Evolutionary conservation across 1,140 invertebrate genomes (phyloP).

Genomic region (Drosophila tsacasi): DNA sequence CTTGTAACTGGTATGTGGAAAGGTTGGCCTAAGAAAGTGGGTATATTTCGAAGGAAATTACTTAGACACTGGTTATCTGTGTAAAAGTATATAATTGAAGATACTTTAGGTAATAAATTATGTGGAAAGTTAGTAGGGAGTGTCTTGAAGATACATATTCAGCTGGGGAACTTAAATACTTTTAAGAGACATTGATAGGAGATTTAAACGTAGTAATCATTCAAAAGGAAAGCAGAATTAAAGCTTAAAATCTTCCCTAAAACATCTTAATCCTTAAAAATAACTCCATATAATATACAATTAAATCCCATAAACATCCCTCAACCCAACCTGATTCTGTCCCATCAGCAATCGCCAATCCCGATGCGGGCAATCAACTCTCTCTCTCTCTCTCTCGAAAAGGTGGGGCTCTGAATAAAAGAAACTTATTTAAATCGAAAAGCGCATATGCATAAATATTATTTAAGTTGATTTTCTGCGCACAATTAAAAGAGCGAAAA

Average conservation of each 20-base stretch:
- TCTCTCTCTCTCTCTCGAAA: neutral
- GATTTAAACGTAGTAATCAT: too few relatives aligned
- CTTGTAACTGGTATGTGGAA: constrained; percentile 11
- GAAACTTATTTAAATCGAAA: constrained; percentile 79
- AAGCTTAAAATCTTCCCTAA: neutral
- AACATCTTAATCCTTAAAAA: neutral
- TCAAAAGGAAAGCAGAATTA: neutral
- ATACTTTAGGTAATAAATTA: constrained; percentile 7
- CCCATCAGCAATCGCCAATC: neutral
- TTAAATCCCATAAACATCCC: neutral
- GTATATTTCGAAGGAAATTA: neutral
- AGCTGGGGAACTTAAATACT: neutral
- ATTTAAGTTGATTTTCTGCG: constrained; percentile 77
- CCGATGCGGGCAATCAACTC: constrained; percentile 36
- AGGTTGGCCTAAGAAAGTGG: neutral
- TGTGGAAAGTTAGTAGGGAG: neutral
- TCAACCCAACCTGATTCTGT: neutral
- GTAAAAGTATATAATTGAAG: constrained; percentile 2
- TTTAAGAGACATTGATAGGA: neutral
- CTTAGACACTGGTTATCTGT: neutral
- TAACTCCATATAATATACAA: neutral
- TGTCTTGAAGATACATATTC: neutral
- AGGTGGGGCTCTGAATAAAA: constrained; percentile 48
- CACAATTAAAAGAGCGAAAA: constrained; percentile 74
- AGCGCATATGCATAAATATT: constrained; percentile 78